A percentile compares a stretch with the other conserved stretches of the same genome.
Conservation (phyloP, 2,888 invertebrate species). For the Horisme vitalbata region DNA sequence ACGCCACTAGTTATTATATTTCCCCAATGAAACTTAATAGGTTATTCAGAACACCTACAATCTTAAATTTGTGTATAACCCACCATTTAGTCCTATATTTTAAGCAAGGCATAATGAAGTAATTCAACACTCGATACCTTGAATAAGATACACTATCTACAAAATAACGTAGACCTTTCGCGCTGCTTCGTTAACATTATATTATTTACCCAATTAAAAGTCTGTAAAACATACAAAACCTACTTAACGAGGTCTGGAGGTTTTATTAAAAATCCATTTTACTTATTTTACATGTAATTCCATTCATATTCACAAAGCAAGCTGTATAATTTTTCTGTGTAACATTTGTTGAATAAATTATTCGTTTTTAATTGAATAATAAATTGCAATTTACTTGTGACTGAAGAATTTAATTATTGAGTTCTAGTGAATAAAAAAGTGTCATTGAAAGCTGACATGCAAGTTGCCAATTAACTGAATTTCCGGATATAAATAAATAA, state of each 20-base stretch:
- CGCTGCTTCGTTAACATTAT: slow-evolving; percentile 58
- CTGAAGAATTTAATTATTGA: slow-evolving; percentile 10
- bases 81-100: no score
- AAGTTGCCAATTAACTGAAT: slow-evolving; percentile 51
- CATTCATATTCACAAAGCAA: no score
- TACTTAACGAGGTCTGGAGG: slow-evolving; percentile 29
- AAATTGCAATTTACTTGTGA: slow-evolving; percentile 19
- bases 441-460: slow-evolving; percentile 48
- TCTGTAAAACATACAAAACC: slow-evolving; percentile 53
- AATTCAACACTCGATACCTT: neutral
- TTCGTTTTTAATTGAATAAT: slow-evolving; percentile 12
- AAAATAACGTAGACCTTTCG: neutral
- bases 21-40: no score
- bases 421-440: slow-evolving; percentile 37
- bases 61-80: no score
- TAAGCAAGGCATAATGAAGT: neutral
- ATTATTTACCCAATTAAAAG: slow-evolving; percentile 71
- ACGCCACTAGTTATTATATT: no score
- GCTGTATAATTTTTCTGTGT: no score
- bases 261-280: no score
- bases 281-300: no score
- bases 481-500: no score
- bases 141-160: neutral
- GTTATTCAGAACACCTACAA: no score
- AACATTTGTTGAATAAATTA: slow-evolving; percentile 1